Conservation (phyloP, 2,797 vertebrate species). For the Mus caroli region DNA sequence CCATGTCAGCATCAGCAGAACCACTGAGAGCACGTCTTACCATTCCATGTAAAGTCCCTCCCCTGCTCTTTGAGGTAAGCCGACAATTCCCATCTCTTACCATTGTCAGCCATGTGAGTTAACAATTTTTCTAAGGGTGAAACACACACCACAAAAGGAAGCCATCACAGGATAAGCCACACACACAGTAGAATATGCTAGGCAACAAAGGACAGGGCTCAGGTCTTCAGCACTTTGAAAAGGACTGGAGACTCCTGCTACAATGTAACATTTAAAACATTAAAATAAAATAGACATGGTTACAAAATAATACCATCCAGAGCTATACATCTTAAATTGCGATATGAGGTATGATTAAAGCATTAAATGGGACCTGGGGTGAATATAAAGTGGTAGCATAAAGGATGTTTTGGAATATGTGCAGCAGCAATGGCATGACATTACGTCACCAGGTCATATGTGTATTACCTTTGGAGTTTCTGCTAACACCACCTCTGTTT, state of each 20-base stretch:
- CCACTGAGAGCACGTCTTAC: background rate
- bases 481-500: background rate
- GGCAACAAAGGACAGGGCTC: background rate
- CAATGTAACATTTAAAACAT: background rate
- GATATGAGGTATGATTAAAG: constrained; percentile 34
- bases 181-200: background rate
- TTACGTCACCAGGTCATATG: background rate
- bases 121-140: constrained; percentile 35
- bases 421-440: background rate
- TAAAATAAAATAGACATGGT: background rate
- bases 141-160: constrained; percentile 3
- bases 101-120: constrained; percentile 34
- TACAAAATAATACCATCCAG: background rate
- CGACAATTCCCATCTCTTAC: background rate
- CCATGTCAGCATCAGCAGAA: background rate
- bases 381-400: background rate
- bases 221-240: background rate
- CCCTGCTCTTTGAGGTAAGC: constrained; percentile 24
- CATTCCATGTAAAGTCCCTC: background rate
- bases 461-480: background rate
- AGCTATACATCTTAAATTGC: background rate
- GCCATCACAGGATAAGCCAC: background rate
- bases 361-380: constrained; percentile 26
- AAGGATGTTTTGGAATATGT: background rate
- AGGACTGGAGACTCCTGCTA: background rate